A percentile compares a stretch with the other conserved stretches of the same genome.
phyloP scores from a whole-genome alignment of 2,888 invertebrate genomes.

The Phortica okadai region DNA sequence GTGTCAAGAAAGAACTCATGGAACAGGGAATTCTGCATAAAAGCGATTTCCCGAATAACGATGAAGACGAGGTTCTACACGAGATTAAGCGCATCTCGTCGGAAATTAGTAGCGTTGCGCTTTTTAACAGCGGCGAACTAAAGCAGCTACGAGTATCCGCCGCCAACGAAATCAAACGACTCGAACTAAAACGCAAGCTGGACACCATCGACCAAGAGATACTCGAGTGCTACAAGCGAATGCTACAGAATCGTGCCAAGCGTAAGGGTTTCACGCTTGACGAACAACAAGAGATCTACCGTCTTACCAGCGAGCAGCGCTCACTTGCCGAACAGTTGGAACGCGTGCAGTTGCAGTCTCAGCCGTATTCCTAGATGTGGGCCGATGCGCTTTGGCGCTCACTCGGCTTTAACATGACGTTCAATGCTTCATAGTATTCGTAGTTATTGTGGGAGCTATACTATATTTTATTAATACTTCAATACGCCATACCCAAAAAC shows the following conservation, averaged over 20 bases:
- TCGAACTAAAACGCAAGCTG: constrained; percentile 86
- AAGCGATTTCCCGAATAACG: constrained; percentile 81
- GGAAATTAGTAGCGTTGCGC: constrained; percentile 86
- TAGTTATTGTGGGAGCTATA: neutral
- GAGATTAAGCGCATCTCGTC: constrained; percentile 93
- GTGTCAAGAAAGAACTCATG: constrained; percentile 89
- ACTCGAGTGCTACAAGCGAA: constrained; percentile 90
- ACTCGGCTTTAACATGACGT: constrained; percentile 1
- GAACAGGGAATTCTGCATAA: constrained; percentile 90
- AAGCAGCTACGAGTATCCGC: constrained; percentile 83
- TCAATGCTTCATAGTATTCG: neutral
- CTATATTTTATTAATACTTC: no score
- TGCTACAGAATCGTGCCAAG: constrained; percentile 87
- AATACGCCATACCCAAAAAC: no score
- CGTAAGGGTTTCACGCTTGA: constrained; percentile 87
- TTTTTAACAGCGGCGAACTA: constrained; percentile 87
- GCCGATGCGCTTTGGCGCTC: constrained; percentile 13
- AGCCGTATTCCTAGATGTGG: constrained; percentile 62
- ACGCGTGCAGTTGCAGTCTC: constrained; percentile 60
- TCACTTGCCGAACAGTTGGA: constrained; percentile 73
- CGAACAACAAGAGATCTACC: constrained; percentile 88
- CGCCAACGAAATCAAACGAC: constrained; percentile 86
- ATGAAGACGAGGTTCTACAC: constrained; percentile 90
- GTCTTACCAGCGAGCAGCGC: constrained; percentile 83
- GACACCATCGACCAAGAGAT: constrained; percentile 84